Evolutionary conservation across 2,113 vertebrate species (phyloP).

Genomic region (Colossoma macropomum): DNA sequence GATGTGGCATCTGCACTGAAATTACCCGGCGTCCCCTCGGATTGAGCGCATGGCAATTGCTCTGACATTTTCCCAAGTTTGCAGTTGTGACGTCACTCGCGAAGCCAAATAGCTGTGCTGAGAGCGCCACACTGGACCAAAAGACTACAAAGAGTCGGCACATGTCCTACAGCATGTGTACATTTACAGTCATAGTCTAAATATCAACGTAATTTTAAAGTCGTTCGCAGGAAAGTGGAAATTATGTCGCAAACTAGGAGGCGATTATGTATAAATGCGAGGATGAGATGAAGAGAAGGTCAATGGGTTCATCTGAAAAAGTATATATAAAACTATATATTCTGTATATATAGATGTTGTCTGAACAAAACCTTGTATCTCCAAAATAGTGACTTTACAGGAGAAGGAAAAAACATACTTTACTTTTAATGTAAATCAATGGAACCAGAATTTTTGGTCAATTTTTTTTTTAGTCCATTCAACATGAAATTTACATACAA

Average conservation of each 20-base stretch:
- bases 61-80: conserved; percentile 59
- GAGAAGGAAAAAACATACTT: no score
- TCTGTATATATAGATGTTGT: no score
- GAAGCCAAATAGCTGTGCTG: conserved; percentile 52
- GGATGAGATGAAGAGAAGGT: neutral
- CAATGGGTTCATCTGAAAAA: neutral
- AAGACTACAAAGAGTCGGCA: neutral
- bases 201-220: neutral
- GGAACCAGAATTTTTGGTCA: no score
- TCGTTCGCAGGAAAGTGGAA: neutral
- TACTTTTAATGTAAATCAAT: no score
- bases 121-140: neutral
- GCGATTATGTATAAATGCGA: neutral
- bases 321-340: no score
- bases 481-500: no score
- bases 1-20: conserved; percentile 32
- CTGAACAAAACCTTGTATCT: no score
- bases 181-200: neutral
- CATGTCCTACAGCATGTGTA: neutral
- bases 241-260: neutral
- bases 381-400: no score
- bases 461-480: no score
- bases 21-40: conserved; percentile 55
- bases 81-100: conserved; percentile 50
- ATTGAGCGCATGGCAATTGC: conserved; percentile 58